Percentiles rank a stretch among this genome's conserved stretches.
Evolutionary conservation across 2,888 invertebrate species (phyloP).

Genomic region (Noctua comes): DNA sequence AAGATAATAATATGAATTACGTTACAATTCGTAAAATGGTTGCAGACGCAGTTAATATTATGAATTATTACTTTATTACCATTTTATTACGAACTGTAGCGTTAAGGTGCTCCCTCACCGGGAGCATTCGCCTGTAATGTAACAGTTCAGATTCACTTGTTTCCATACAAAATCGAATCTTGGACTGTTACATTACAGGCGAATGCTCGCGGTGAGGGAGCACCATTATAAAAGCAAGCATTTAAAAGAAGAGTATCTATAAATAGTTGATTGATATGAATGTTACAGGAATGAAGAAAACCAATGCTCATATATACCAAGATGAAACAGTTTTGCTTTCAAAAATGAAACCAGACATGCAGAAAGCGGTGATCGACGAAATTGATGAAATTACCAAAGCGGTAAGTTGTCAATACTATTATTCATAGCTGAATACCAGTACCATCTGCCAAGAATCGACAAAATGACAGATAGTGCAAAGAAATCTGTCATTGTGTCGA

Average conservation of each 20-base stretch:
- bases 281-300: background rate
- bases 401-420: background rate
- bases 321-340: conserved; percentile 3
- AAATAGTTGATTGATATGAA: background rate
- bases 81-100: background rate
- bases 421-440: background rate
- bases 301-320: background rate
- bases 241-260: background rate
- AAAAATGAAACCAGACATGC: conserved; percentile 1
- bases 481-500: too few species aligned
- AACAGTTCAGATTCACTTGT: too few species aligned
- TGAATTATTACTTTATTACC: too few species aligned
- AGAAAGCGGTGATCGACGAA: conserved; percentile 3
- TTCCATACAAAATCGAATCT: too few species aligned
- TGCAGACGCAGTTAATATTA: background rate
- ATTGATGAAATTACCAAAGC: background rate
- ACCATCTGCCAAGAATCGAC: too few species aligned
- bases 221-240: background rate
- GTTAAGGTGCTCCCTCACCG: too few species aligned
- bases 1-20: background rate
- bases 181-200: too few species aligned
- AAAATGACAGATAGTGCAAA: too few species aligned
- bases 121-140: too few species aligned
- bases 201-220: too few species aligned
- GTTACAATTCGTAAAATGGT: background rate